phyloP scores from a whole-genome alignment of 2,113 vertebrate genomes.

The Chloebia gouldiae region DNA sequence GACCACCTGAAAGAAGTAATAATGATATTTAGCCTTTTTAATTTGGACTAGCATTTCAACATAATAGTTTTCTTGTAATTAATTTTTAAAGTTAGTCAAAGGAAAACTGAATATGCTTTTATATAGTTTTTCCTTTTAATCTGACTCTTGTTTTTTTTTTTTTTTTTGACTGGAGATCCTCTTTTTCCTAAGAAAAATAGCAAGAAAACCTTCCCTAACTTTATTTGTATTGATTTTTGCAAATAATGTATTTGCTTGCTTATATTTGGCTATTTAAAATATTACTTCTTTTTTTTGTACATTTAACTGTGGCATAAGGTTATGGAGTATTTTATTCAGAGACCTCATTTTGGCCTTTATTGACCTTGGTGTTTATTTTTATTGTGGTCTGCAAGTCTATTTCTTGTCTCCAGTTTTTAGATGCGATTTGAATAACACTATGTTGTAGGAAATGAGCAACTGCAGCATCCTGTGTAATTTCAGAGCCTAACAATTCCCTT shows the following conservation, averaged over 20 bases:
- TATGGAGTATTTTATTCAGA: background rate
- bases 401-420: background rate
- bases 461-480: background rate
- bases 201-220: background rate
- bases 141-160: background rate
- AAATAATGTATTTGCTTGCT: background rate
- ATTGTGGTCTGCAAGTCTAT: background rate
- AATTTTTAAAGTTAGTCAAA: background rate
- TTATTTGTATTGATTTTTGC: background rate
- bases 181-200: background rate
- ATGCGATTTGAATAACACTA: background rate
- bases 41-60: background rate
- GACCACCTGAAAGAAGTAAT: constrained; percentile 82
- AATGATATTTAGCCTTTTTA: background rate
- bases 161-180: background rate
- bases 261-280: background rate
- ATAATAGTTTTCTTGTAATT: background rate
- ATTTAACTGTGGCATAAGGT: background rate
- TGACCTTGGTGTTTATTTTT: background rate
- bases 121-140: background rate
- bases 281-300: background rate
- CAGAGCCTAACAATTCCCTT: background rate
- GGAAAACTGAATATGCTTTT: background rate
- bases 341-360: background rate
- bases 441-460: background rate